Evolutionary conservation across 2,888 invertebrate species (phyloP).

Genomic region (Synergus japonicus): DNA sequence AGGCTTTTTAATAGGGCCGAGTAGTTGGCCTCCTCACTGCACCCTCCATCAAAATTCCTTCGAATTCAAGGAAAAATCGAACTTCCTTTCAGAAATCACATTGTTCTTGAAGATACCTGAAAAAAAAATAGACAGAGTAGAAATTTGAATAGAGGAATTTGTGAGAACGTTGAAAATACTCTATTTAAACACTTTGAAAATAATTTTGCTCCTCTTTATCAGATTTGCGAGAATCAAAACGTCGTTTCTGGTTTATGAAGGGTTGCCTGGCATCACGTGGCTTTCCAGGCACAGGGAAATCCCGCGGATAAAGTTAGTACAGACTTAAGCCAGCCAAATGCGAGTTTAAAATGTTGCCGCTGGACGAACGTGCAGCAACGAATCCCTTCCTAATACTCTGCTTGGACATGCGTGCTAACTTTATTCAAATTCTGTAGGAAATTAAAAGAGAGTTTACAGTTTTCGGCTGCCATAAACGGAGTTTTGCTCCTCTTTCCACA

Average conservation of each 20-base stretch:
- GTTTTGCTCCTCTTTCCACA: slow-evolving; percentile 42
- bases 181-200: background rate
- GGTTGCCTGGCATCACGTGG: slow-evolving; percentile 50
- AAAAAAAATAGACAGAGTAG: no score
- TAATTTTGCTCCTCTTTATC: slow-evolving; percentile 42
- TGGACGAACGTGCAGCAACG: slow-evolving; percentile 62
- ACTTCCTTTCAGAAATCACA: slow-evolving; percentile 39
- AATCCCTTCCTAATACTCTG: slow-evolving; percentile 66
- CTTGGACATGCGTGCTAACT: slow-evolving; percentile 66
- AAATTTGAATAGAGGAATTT: no score
- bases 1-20: slow-evolving; percentile 77
- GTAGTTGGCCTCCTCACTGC: slow-evolving; percentile 65
- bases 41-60: slow-evolving; percentile 55
- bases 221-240: slow-evolving; percentile 45
- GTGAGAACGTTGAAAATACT: no score
- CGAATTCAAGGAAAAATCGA: slow-evolving; percentile 55
- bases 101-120: no score
- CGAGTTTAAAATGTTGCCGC: slow-evolving; percentile 71
- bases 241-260: slow-evolving; percentile 54
- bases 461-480: slow-evolving; percentile 44
- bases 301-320: slow-evolving; percentile 70
- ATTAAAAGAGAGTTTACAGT: slow-evolving; percentile 72
- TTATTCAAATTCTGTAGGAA: slow-evolving; percentile 72
- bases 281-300: slow-evolving; percentile 55
- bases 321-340: slow-evolving; percentile 75